Evolutionary conservation across 2,797 vertebrate species (phyloP).

Genomic region (Dryobates pubescens): DNA sequence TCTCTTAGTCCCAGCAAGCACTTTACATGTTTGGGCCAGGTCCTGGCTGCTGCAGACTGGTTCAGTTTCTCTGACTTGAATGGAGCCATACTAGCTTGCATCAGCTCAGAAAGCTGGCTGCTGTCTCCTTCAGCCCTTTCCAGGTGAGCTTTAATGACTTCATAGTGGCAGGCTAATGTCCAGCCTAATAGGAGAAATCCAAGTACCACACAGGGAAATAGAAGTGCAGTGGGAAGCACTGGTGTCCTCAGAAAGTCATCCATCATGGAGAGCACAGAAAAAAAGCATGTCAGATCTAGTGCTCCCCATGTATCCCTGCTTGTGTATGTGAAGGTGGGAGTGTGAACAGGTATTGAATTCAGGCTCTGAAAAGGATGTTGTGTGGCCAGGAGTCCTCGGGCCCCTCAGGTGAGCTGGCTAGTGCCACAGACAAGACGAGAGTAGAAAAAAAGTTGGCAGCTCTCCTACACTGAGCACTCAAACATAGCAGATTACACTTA

Average conservation of each 20-base stretch:
- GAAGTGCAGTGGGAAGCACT: background rate
- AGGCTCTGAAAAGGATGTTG: background rate
- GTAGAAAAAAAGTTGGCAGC: background rate
- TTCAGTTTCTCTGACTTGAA: constrained; percentile 18
- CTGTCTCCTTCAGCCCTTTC: background rate
- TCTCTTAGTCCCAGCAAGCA: background rate
- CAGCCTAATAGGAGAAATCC: background rate
- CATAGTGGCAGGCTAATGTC: background rate
- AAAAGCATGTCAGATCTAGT: background rate
- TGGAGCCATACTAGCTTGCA: background rate
- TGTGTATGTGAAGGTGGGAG: background rate
- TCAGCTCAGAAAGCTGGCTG: constrained; percentile 17
- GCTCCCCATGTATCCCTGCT: background rate
- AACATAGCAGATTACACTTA: background rate
- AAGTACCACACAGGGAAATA: background rate
- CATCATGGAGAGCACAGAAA: background rate
- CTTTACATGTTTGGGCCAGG: background rate
- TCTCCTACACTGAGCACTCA: background rate
- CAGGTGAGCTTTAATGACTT: background rate
- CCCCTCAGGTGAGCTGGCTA: background rate
- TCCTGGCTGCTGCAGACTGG: background rate
- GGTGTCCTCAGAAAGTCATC: background rate
- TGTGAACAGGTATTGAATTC: background rate
- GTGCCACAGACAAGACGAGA: background rate
- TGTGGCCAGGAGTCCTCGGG: background rate